Evolutionary conservation across 2,888 invertebrate genomes (phyloP).

Genomic region (Epinotia bilunana): DNA sequence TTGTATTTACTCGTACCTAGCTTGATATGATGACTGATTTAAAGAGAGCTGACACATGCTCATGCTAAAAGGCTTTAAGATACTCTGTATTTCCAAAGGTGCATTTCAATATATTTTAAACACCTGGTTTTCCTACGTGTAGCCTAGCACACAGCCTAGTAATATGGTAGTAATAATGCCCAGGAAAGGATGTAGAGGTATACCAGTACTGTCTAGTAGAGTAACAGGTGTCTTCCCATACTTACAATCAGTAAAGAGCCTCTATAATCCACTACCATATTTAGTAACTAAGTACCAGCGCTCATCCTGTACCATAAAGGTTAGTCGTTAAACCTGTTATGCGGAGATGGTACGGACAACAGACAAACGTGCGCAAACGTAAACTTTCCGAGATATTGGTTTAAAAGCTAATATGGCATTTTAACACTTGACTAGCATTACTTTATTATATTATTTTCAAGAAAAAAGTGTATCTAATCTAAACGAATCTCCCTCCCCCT

Average conservation of each 20-base stretch:
- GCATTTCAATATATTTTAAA: too few species aligned
- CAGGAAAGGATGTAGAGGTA: too few species aligned
- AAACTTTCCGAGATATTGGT: background rate
- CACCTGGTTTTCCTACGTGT: too few species aligned
- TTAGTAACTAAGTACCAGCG: background rate
- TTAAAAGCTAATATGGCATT: background rate
- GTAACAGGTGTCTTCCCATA: conserved; percentile 5
- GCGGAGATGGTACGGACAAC: conserved; percentile 17
- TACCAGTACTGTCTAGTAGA: background rate
- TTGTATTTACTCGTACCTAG: too few species aligned
- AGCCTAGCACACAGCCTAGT: too few species aligned
- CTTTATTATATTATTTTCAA: too few species aligned
- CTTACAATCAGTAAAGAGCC: background rate
- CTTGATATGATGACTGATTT: background rate
- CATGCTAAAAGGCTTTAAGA: too few species aligned
- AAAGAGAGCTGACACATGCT: background rate
- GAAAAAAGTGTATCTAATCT: too few species aligned
- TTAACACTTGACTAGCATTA: too few species aligned
- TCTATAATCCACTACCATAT: conserved; percentile 11
- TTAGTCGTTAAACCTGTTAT: conserved; percentile 33
- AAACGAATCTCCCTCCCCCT: too few species aligned
- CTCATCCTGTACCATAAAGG: conserved; percentile 36
- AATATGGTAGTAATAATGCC: too few species aligned
- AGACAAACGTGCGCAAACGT: background rate
- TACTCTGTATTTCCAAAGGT: too few species aligned